Evolutionary conservation across 1,140 invertebrate species (phyloP).

Genomic region (Teleogryllus occipitalis): DNA sequence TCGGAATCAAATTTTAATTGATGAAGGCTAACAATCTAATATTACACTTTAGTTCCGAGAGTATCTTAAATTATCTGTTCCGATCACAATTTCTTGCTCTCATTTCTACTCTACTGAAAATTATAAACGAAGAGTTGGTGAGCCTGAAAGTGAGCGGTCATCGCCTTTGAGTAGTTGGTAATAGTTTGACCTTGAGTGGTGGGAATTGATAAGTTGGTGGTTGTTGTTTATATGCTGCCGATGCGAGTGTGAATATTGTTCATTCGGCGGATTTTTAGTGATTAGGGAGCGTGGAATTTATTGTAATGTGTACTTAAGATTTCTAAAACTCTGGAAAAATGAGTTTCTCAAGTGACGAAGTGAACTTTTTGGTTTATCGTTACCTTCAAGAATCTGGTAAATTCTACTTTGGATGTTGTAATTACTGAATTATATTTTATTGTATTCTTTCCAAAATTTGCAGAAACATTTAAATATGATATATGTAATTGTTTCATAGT

Average conservation of each 20-base stretch:
- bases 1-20: too few relatives aligned
- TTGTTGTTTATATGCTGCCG: neutral
- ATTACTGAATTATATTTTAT: neutral
- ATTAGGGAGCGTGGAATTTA: neutral
- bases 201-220: neutral
- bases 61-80: too few relatives aligned
- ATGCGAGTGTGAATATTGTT: too few relatives aligned
- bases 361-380: slow-evolving; percentile 97
- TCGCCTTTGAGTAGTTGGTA: neutral
- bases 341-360: slow-evolving; percentile 99
- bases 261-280: too few relatives aligned
- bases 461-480: too few relatives aligned
- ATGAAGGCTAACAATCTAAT: too few relatives aligned
- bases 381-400: slow-evolving; percentile 97
- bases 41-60: too few relatives aligned
- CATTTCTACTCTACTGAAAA: too few relatives aligned
- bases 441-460: neutral
- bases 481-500: too few relatives aligned
- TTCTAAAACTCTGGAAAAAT: slow-evolving; percentile 43
- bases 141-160: neutral
- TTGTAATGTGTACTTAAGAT: neutral
- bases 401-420: slow-evolving; percentile 8
- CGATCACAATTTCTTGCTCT: too few relatives aligned
- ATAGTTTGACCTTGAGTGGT: neutral
- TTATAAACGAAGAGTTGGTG: too few relatives aligned